A percentile compares a stretch with the other conserved stretches of the same genome.
Evolutionary conservation across 37 sponge, comb jelly and placozoan genomes (phyloP).

Genomic region (Tethya wilhelma): DNA sequence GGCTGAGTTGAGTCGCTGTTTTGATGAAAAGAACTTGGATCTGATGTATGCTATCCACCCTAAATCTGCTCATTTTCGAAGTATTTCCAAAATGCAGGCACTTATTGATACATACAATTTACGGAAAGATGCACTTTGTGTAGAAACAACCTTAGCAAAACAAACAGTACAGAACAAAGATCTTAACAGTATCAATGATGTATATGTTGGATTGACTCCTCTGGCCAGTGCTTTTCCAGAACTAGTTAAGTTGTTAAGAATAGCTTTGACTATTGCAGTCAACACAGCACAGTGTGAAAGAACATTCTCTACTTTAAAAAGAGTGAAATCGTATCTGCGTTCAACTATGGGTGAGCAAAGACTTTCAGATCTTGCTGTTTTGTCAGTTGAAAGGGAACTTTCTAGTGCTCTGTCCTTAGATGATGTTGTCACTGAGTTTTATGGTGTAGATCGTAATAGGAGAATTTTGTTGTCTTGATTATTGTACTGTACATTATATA

Average conservation of each 20-base stretch:
- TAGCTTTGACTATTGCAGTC: slow-evolving; percentile 29
- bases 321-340: slow-evolving; percentile 35
- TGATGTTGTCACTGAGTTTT: slow-evolving; percentile 19
- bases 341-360: slow-evolving; percentile 45
- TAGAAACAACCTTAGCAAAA: slow-evolving; percentile 1
- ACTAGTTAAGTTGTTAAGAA: neutral
- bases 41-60: neutral
- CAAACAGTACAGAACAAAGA: neutral
- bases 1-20: neutral
- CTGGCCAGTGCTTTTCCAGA: neutral
- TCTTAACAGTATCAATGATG: neutral
- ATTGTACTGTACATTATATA: neutral
- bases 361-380: slow-evolving; percentile 26
- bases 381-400: slow-evolving; percentile 45
- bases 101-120: neutral
- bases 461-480: slow-evolving; percentile 5
- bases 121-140: neutral
- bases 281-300: slow-evolving; percentile 63
- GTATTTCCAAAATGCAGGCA: neutral
- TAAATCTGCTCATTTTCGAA: neutral
- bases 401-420: slow-evolving; percentile 13
- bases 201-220: neutral
- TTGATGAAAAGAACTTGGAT: neutral
- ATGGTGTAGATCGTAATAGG: slow-evolving; percentile 9
- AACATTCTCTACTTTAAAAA: slow-evolving; percentile 49